Evolutionary conservation across 2,797 vertebrate species (phyloP), one percentile per base, ranked within the genome.

Genomic region (Xenentodon cancila): DNA sequence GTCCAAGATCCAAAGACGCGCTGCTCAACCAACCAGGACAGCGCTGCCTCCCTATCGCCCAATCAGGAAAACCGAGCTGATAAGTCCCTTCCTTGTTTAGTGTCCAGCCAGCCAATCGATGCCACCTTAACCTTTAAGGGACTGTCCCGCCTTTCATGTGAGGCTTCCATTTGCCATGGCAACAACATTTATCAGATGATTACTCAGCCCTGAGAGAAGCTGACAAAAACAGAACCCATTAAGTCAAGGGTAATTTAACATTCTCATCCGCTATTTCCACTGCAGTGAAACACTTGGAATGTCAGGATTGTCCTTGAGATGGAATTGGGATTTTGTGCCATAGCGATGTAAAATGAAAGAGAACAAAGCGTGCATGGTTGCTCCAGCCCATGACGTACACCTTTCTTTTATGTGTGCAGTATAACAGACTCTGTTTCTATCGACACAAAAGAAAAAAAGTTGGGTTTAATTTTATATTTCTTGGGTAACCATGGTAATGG

Each of bases 231-330:
- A 70, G 68, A 83, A 88, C 85, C 79, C 82, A 86, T 90, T 85
- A 90, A 76, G 81, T 82, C 86, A 68, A 84, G 80, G 89, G 84
- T 87, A 84, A 86, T 88, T 87, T 81, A 79, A 73, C 46, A 64
- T 84, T 82, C 84, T 73, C 61, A 52, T 73, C 74, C 53, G 25
- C 68, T 59, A 55, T 69, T 70, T 45, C 58, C 34, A 19, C 66
- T 25, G 71, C 75, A 78, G 63, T 85, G 82, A 82, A 90, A 81
- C 76, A 76, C 68, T 71, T 75, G 71, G 61, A 77, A 77, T 48
- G 62, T 2, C 51, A 67, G 44, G 51, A 50, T 30, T 48, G 82
- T 87, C 88, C 87, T 89, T 90, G 82, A 80, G 57, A 85, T 73
- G 53, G 73, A 80, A 84, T 62, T 67, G 57, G 77, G 74, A 78